These are phyloP conservation scores for Fringilla coelebs DNA, from an alignment of 2,797 vertebrate species.

Conservation along the genomic window DNA sequence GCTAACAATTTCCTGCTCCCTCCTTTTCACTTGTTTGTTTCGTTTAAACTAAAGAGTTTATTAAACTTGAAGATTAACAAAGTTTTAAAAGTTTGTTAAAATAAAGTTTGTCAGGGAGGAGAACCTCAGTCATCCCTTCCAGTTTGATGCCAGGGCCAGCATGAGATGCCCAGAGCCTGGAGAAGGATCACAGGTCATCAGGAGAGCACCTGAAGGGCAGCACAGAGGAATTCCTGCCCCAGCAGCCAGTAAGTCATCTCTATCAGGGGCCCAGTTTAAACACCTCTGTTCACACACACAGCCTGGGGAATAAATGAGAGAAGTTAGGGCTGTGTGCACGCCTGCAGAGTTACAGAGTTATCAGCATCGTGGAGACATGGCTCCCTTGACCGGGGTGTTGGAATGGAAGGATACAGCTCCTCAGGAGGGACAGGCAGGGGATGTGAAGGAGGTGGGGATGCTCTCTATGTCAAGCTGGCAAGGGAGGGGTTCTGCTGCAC, in stretches of 20 bases:
- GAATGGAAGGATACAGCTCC: neutral
- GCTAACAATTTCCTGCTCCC: neutral
- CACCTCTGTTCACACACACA: neutral
- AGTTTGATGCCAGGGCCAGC: neutral
- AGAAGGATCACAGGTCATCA: neutral
- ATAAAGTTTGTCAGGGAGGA: neutral
- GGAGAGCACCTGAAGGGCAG: neutral
- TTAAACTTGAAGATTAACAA: neutral
- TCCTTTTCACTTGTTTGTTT: neutral
- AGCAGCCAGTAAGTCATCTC: neutral
- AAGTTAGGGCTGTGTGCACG: accelerated
- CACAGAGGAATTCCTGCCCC: neutral
- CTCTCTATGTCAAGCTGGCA: neutral
- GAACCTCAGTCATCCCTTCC: neutral
- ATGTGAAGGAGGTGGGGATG: neutral
- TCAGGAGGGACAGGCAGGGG: neutral
- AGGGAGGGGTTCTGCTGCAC: neutral
- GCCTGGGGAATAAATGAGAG: neutral
- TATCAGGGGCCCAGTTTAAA: neutral
- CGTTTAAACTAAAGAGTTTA: neutral
- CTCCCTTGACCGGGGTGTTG: neutral
- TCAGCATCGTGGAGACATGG: neutral
- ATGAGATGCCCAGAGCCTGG: neutral
- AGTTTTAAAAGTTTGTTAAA: neutral
- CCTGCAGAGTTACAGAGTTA: neutral